Base-by-base conservation (phyloP, 2,797 vertebrate genomes). In the Apogon hyalosoma region DNA sequence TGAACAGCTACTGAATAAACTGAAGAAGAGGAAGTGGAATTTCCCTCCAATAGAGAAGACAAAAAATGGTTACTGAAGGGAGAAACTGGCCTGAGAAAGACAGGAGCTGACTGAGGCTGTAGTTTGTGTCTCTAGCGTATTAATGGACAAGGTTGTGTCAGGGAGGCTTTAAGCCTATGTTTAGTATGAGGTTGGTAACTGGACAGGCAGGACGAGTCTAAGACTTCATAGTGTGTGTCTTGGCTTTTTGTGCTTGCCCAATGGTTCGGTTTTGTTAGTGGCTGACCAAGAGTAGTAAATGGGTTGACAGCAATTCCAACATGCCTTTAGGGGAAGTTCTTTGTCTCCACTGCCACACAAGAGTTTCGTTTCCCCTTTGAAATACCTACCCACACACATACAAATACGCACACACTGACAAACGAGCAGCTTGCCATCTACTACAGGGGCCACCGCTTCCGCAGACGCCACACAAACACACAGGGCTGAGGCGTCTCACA, bases 291-390 rank as follows among this genome's bases (percentile, higher is more conserved):
- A 80, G 74, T 41, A 67, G 72, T 24, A 77, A 77, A 69, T 52
- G 59, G 72, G 77, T 51, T 75, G 73, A 89, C 64, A 69, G 75
- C 36, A 19, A 82, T 72, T 63, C 80, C 75, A 84, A 55, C 69
- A 64, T 65, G 80, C 67, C 78, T 77, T 67, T 19, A 65, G 65
- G 72, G 77, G 67, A 79, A 63, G 50, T 28, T 72, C 82, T 88
- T 84, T 81, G 75, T 90, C 59, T 78, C 55, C 67, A 40, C 49
- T 45, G 16, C 70, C 72, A 79, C 77, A 83, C 73, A 82, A 73
- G 64, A 83, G 69, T 86, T 84, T 87, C 80, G 74, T 79, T 86
- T 80, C 62, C 71, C 64, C 76, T 83, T 77, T 81, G 72, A 87
- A 79, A 82, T 77, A 64, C 3, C 77, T 53, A 66, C 65, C 56